These are phyloP conservation scores for Acleris laterana DNA, from an alignment of 2,888 invertebrate genomes.

Conservation along the genomic window DNA sequence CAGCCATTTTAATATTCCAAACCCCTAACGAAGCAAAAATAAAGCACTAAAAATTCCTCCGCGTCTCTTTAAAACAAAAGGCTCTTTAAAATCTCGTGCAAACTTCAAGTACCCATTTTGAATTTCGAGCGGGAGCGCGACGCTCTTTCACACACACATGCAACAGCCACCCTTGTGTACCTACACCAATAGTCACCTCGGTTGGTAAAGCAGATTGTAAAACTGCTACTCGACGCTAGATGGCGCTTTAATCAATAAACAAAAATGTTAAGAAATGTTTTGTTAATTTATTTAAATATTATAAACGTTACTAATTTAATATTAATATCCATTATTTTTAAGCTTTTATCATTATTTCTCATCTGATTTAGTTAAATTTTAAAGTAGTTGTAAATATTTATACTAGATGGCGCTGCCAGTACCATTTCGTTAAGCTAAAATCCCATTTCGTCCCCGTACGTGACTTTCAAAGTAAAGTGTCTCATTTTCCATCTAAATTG, in stretches of 20 bases:
- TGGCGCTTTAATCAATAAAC: conserved; percentile 46
- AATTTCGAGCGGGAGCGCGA: conserved; percentile 40
- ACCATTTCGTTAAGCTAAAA: conserved; percentile 35
- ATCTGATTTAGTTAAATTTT: neutral
- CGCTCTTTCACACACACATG: conserved; percentile 39
- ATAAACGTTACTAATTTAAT: neutral
- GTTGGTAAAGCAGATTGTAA: conserved; percentile 39
- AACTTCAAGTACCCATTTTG: conserved; percentile 39
- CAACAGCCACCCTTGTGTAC: conserved; percentile 27
- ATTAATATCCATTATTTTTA: neutral
- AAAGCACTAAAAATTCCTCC: conserved; percentile 26
- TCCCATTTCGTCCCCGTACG: conserved; percentile 53
- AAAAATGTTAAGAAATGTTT: neutral
- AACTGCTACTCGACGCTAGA: conserved; percentile 59
- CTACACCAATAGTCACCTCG: conserved; percentile 21
- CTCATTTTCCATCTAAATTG: conserved; percentile 77
- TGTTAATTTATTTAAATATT: neutral
- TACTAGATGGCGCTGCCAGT: conserved; percentile 63
- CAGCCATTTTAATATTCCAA: conserved; percentile 27
- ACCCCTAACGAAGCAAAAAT: conserved; percentile 37
- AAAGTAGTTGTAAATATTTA: neutral
- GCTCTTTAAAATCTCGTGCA: conserved; percentile 37
- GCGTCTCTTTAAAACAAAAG: conserved; percentile 38
- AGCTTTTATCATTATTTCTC: too few species aligned
- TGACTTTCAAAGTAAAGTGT: conserved; percentile 75